Conservation (phyloP, 2,113 vertebrate species). For the Ctenomys sociabilis region DNA sequence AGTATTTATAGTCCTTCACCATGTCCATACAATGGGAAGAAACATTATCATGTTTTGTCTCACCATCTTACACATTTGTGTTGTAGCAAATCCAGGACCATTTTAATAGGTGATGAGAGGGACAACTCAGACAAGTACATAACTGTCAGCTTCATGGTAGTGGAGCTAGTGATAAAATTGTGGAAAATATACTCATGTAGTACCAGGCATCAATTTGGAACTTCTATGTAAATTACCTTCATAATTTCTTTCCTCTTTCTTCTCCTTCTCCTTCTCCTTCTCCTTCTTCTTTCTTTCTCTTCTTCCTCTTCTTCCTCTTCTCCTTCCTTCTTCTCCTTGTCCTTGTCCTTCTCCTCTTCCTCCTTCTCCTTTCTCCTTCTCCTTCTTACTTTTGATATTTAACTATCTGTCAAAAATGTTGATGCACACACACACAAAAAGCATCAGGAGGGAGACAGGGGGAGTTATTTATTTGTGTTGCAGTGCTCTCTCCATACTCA, state of each 20-base stretch:
- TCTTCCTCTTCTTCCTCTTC: too few species aligned
- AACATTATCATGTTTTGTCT: accelerated
- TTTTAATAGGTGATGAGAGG: not conserved
- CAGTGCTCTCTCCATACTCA: slow-evolving; percentile 76
- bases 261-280: too few species aligned
- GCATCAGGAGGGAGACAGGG: not conserved
- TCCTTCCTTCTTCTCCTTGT: too few species aligned
- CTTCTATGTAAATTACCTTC: not conserved
- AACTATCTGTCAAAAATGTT: slow-evolving; percentile 35
- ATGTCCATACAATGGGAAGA: not conserved
- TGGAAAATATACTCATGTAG: not conserved
- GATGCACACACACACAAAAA: not conserved
- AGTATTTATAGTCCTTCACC: not conserved
- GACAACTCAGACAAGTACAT: not conserved
- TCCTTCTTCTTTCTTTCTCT: too few species aligned
- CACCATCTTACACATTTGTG: not conserved
- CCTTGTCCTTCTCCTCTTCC: too few species aligned
- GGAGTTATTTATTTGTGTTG: slow-evolving; percentile 72
- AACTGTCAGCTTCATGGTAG: slow-evolving; percentile 35
- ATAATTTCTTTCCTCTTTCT: not conserved
- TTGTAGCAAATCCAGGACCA: not conserved
- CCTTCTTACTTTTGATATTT: not conserved
- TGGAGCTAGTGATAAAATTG: not conserved
- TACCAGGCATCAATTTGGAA: not conserved
- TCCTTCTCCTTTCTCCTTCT: too few species aligned